A percentile compares a stretch with the other conserved stretches of the same genome.
These are phyloP conservation scores for Nannobrachium achirus DNA, from an alignment of 2,113 vertebrate species.

Conservation along the genomic window DNA sequence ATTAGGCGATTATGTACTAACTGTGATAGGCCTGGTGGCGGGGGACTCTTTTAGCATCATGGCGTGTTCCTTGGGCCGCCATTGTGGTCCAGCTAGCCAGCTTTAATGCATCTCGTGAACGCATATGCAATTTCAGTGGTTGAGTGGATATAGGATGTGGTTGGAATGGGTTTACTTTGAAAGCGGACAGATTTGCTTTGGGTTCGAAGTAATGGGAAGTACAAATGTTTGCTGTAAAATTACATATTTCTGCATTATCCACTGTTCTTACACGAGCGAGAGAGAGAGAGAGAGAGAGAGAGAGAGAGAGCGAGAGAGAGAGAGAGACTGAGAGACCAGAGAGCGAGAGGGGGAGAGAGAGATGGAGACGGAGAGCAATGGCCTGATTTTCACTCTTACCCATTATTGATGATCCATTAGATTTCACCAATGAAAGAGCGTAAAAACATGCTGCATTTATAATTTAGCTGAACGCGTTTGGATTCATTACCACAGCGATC, in stretches of 20 bases:
- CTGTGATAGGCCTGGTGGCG: background rate
- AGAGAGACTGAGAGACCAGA: no score
- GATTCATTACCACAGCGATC: slow-evolving; percentile 59
- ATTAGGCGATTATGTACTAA: no score
- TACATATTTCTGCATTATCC: slow-evolving; percentile 38
- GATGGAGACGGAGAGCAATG: background rate
- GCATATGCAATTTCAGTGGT: slow-evolving; percentile 22
- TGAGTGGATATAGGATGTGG: slow-evolving; percentile 20
- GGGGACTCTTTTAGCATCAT: slow-evolving; percentile 3
- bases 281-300: no score
- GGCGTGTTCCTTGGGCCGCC: background rate
- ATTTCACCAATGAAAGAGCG: slow-evolving; percentile 41
- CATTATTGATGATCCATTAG: slow-evolving; percentile 55
- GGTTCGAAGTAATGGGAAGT: background rate
- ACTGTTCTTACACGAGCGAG: slow-evolving; percentile 28
- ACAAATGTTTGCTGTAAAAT: slow-evolving; percentile 11
- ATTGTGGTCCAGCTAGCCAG: slow-evolving; percentile 17
- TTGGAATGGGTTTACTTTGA: slow-evolving; percentile 19
- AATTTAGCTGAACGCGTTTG: slow-evolving; percentile 15
- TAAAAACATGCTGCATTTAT: background rate
- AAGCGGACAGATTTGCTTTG: background rate
- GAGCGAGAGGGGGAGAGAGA: background rate
- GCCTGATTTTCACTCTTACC: slow-evolving; percentile 45
- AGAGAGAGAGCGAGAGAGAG: no score
- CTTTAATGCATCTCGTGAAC: slow-evolving; percentile 14